phyloP scores from a whole-genome alignment of 2,888 invertebrate species.

The Carpatolechia fugitivella region DNA sequence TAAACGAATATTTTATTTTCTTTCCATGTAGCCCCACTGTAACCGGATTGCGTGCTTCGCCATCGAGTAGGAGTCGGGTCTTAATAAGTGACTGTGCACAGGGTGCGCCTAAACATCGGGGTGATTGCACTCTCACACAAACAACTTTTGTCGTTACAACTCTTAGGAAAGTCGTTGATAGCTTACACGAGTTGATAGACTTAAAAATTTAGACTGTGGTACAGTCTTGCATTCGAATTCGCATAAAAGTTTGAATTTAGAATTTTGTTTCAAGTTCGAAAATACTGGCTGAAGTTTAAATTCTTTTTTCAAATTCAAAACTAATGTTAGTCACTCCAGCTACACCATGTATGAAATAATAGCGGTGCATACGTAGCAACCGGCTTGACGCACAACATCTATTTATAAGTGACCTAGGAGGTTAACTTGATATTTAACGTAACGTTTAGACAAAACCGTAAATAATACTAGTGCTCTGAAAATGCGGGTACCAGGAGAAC shows the following conservation, averaged over 20 bases:
- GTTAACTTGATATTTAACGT: constrained; percentile 47
- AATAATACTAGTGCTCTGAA: constrained; percentile 14
- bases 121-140: constrained; percentile 18
- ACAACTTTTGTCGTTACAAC: constrained; percentile 4
- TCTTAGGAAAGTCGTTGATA: not conserved
- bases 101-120: constrained; percentile 20
- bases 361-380: constrained; percentile 38
- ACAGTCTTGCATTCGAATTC: not conserved
- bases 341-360: constrained; percentile 49
- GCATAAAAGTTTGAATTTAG: not conserved
- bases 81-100: constrained; percentile 64
- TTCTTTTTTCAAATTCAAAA: not conserved
- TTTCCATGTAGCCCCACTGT: constrained; percentile 46
- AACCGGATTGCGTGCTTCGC: constrained; percentile 60
- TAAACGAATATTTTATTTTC: not conserved
- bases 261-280: not conserved
- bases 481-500: constrained; percentile 9
- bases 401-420: constrained; percentile 55
- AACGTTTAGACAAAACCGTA: constrained; percentile 19
- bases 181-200: not conserved
- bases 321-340: not conserved
- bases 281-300: not conserved
- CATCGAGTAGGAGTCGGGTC: constrained; percentile 67
- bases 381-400: constrained; percentile 38
- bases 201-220: not conserved